Evolutionary conservation across 2,797 vertebrate genomes (phyloP).

Genomic region (Etheostoma perlongum): DNA sequence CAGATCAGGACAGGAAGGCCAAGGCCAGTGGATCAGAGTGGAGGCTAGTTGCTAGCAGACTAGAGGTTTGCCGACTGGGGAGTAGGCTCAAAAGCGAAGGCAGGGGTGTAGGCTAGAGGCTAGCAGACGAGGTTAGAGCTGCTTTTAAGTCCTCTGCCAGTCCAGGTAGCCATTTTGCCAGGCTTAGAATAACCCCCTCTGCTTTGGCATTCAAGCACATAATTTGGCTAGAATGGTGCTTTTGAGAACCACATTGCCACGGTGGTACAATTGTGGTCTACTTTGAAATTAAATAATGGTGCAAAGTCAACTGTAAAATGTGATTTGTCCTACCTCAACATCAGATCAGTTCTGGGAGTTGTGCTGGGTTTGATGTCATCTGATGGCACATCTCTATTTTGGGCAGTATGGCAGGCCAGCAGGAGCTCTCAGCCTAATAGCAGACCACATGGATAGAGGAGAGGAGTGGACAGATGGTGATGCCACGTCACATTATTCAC

Average conservation of each 20-base stretch:
- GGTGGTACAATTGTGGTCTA: background rate
- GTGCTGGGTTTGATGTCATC: conserved; percentile 44
- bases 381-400: conserved; percentile 60
- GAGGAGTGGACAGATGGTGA: conserved; percentile 70
- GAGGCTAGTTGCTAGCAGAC: too few relatives aligned
- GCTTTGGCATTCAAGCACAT: background rate
- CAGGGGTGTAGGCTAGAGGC: too few relatives aligned
- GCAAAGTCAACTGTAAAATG: conserved; percentile 21
- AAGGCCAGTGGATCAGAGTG: too few relatives aligned
- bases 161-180: too few relatives aligned
- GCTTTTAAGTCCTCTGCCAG: too few relatives aligned
- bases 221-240: background rate
- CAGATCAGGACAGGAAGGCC: too few relatives aligned
- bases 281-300: background rate
- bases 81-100: too few relatives aligned
- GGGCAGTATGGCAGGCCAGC: conserved; percentile 55
- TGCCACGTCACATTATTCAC: conserved; percentile 74
- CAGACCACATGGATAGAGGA: conserved; percentile 64
- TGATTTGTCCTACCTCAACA: conserved; percentile 3
- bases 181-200: too few relatives aligned
- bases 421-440: conserved; percentile 72
- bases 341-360: conserved; percentile 33
- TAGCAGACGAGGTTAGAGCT: too few relatives aligned
- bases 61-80: too few relatives aligned
- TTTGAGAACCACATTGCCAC: background rate